These are phyloP conservation scores for Pachyrhynchus sulphureomaculatus DNA, from an alignment of 1,140 invertebrate species.

Conservation along the genomic window DNA sequence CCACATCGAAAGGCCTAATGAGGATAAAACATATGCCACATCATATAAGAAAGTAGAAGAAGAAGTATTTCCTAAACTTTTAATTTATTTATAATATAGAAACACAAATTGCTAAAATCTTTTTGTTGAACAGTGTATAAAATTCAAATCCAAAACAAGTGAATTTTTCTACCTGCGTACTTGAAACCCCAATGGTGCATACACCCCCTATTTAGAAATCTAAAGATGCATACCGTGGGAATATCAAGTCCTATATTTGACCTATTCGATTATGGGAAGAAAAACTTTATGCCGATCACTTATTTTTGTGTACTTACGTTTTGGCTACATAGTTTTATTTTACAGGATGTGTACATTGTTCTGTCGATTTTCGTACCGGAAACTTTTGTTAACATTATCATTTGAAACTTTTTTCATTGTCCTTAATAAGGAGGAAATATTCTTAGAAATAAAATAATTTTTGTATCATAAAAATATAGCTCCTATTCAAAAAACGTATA, in stretches of 20 bases:
- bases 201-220: neutral
- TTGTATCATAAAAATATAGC: too few species aligned
- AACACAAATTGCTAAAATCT: too few species aligned
- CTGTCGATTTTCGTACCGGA: neutral
- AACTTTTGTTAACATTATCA: too few species aligned
- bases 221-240: neutral
- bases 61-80: too few species aligned
- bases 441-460: too few species aligned
- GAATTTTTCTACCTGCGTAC: conserved; percentile 5
- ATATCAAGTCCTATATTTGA: neutral
- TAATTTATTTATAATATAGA: too few species aligned
- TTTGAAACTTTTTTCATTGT: too few species aligned
- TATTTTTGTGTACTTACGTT: neutral
- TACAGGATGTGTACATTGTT: neutral
- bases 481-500: too few species aligned
- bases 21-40: too few species aligned
- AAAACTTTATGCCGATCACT: neutral
- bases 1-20: too few species aligned
- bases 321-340: neutral
- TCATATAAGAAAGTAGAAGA: too few species aligned
- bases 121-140: neutral
- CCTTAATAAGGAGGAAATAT: too few species aligned
- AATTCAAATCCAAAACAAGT: conserved; percentile 1
- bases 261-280: conserved; percentile 3
- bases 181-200: neutral